Evolutionary conservation across 2,797 vertebrate genomes (phyloP).

Genomic region (Sebastolobus altivelis): DNA sequence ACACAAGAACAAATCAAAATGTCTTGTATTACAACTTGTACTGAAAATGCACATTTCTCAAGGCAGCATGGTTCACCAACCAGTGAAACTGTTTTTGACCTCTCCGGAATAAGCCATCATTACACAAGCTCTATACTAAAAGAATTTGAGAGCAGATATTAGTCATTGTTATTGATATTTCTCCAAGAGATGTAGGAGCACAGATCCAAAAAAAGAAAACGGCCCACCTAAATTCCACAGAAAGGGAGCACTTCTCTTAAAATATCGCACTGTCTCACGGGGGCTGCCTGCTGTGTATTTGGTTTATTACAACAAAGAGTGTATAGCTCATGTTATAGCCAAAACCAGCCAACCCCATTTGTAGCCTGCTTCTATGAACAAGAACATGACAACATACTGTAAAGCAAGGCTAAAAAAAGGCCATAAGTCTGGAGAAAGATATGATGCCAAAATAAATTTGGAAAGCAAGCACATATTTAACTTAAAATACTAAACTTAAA

Average conservation of each 20-base stretch:
- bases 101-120: constrained; percentile 40
- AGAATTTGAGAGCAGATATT: constrained; percentile 51
- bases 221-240: constrained; percentile 44
- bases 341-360: constrained; percentile 39
- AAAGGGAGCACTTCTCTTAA: constrained; percentile 52
- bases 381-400: constrained; percentile 29
- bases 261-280: constrained; percentile 48
- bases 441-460: not conserved
- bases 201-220: constrained; percentile 36
- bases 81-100: constrained; percentile 48
- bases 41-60: constrained; percentile 36
- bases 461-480: not conserved
- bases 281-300: constrained; percentile 35
- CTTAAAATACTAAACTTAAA: not conserved
- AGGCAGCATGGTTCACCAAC: constrained; percentile 21
- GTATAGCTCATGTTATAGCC: constrained; percentile 28
- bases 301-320: constrained; percentile 53
- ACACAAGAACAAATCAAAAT: constrained; percentile 26
- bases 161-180: constrained; percentile 66
- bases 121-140: constrained; percentile 41
- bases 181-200: constrained; percentile 39
- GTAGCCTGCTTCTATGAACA: constrained; percentile 26
- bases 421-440: too few species aligned
- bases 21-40: constrained; percentile 2
- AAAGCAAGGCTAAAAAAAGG: constrained; percentile 15